Base-by-base conservation (phyloP, 2,888 invertebrate genomes). In the Molanna angustata region DNA sequence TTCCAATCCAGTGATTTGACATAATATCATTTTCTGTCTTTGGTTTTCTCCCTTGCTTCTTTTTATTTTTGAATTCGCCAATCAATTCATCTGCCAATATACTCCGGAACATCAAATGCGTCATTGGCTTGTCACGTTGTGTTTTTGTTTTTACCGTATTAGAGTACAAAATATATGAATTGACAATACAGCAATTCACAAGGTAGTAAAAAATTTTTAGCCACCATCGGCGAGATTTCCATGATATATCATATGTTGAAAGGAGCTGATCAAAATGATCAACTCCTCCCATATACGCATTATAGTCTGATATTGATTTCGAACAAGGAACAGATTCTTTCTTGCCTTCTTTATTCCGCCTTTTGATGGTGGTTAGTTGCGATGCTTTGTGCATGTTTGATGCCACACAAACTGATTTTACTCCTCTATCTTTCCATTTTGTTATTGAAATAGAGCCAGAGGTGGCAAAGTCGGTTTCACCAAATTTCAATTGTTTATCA, bases 401-500 rank as follows among this genome's bases (percentile, higher is more conserved):
- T n/a, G n/a, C n/a, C n/a, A n/a, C n/a, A n/a, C n/a, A n/a, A n/a
- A n/a, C n/a, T n/a, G n/a, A n/a, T n/a, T n/a, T n/a, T n/a, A n/a
- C n/a, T n/a, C n/a, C n/a, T n/a, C n/a, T n/a, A n/a, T n/a, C n/a
- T n/a, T n/a, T n/a, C n/a, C n/a, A n/a, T n/a, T n/a, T n/a, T n/a
- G n/a, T n/a, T n/a, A n/a, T n/a, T n/a, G n/a, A n/a, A n/a, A n/a
- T n/a, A n/a, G n/a, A n/a, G n/a, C n/a, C n/a, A n/a, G n/a, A n/a
- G n/a, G n/a, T n/a, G 35, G 35, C 14, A 39, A 4, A 4, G 19
- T 39, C 39, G 19, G 19, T 17, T 17, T 39, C 39, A 17, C 14
- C 39, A 14, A 39, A 17, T 17, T 39, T 39, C 39, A 39, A 17
- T 39, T 39, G 39, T 14, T 39, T n/a, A 18, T 18, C 39, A 39